phyloP scores from a whole-genome alignment of 2,888 invertebrate species.

The Marronus borbonicus region DNA sequence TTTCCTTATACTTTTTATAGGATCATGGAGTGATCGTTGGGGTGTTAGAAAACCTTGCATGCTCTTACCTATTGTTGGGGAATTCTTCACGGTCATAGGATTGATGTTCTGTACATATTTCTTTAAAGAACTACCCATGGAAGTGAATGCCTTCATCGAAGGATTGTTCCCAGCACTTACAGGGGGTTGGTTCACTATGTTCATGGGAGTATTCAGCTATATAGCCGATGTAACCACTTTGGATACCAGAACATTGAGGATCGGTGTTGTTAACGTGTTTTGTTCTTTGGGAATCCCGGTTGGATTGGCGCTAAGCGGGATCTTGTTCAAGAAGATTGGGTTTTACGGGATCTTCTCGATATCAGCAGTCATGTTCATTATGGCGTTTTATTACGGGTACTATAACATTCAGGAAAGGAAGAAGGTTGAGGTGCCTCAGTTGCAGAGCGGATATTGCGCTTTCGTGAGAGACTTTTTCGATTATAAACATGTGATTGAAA shows the following conservation, averaged over 20 bases:
- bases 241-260: conserved; percentile 86
- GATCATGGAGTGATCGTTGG: conserved; percentile 82
- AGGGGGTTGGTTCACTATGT: conserved; percentile 92
- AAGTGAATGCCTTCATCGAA: conserved; percentile 85
- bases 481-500: conserved; percentile 82
- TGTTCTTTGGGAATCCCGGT: conserved; percentile 90
- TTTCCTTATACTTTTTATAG: conserved; percentile 85
- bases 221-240: conserved; percentile 88
- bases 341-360: conserved; percentile 88
- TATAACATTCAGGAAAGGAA: conserved; percentile 81
- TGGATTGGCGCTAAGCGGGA: conserved; percentile 90
- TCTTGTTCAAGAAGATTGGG: conserved; percentile 83
- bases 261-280: conserved; percentile 91
- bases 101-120: conserved; percentile 85
- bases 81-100: conserved; percentile 84
- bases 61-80: conserved; percentile 86
- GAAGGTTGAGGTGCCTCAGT: conserved; percentile 71
- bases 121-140: conserved; percentile 86
- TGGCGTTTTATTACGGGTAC: conserved; percentile 83
- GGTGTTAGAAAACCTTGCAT: conserved; percentile 86
- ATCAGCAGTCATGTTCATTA: conserved; percentile 81
- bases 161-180: conserved; percentile 87
- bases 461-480: conserved; percentile 84
- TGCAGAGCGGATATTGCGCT: conserved; percentile 71
- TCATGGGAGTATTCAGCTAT: conserved; percentile 92